Evolutionary conservation across 2,113 vertebrate species (phyloP).

Genomic region (Oophaga pumilio): DNA sequence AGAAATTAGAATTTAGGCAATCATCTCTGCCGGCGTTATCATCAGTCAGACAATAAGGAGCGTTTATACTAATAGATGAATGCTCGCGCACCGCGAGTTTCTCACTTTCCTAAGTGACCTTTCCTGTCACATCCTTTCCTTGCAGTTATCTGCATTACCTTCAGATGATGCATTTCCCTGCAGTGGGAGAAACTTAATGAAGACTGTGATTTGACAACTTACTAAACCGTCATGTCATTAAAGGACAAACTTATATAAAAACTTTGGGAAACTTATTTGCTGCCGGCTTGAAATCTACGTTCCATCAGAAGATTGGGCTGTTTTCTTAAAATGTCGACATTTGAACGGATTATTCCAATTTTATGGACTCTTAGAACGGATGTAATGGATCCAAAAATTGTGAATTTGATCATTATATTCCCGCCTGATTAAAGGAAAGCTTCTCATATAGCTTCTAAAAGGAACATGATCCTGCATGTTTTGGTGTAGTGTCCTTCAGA

Average conservation of each 20-base stretch:
- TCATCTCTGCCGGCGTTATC: not conserved
- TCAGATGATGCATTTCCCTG: conserved; percentile 9
- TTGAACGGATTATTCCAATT: not conserved
- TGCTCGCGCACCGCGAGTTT: not conserved
- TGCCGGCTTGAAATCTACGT: not conserved
- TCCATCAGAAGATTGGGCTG: not conserved
- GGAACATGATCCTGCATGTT: not conserved
- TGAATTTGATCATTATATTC: conserved; percentile 1
- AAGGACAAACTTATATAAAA: conserved; percentile 13
- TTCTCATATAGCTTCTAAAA: not conserved
- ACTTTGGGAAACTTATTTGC: conserved; percentile 2
- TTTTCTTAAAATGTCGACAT: conserved; percentile 4
- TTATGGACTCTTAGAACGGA: not conserved
- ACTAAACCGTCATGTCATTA: conserved; percentile 15
- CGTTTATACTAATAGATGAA: not conserved
- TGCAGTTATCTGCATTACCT: conserved; percentile 2
- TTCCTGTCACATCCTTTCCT: not conserved
- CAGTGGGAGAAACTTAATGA: conserved; percentile 21
- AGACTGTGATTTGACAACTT: conserved; percentile 16
- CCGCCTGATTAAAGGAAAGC: not conserved
- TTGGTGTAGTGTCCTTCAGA: not conserved
- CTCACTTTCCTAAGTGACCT: not conserved
- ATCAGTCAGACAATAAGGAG: not conserved
- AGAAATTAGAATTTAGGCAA: not conserved
- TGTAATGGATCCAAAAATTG: conserved; percentile 9